Conservation (phyloP, 2,113 vertebrate species). For the Xiphorhynchus elegans region DNA sequence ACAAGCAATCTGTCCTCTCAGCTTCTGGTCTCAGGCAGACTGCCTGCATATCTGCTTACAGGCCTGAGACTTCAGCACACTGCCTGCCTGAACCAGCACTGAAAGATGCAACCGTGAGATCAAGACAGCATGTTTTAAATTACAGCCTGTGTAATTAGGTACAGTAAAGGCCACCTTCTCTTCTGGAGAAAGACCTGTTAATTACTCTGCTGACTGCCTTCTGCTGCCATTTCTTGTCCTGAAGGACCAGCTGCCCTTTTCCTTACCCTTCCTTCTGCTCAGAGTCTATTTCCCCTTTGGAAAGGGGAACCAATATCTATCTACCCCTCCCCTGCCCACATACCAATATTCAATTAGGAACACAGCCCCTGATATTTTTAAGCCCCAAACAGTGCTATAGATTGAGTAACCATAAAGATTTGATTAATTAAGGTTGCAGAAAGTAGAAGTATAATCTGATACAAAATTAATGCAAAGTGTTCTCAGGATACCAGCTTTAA, state of each 20-base stretch:
- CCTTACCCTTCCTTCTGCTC: background rate
- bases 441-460: constrained; percentile 6
- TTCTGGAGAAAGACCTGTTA: background rate
- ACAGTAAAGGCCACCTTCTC: background rate
- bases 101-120: background rate
- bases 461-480: constrained; percentile 40
- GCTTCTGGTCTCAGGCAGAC: background rate
- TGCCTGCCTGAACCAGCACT: background rate
- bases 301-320: background rate
- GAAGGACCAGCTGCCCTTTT: background rate
- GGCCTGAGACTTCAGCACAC: background rate
- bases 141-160: background rate
- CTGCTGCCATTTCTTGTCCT: background rate
- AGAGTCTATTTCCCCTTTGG: background rate
- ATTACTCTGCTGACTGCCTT: constrained; percentile 18
- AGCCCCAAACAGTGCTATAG: background rate
- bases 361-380: background rate
- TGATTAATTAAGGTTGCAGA: constrained; percentile 51
- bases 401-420: constrained; percentile 7
- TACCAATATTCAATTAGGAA: background rate
- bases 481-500: constrained; percentile 49
- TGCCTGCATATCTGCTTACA: background rate
- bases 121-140: background rate
- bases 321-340: background rate
- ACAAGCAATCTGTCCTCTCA: background rate